Base-by-base conservation (phyloP, 2,888 invertebrate genomes). In the Acholoe squamosa region DNA sequence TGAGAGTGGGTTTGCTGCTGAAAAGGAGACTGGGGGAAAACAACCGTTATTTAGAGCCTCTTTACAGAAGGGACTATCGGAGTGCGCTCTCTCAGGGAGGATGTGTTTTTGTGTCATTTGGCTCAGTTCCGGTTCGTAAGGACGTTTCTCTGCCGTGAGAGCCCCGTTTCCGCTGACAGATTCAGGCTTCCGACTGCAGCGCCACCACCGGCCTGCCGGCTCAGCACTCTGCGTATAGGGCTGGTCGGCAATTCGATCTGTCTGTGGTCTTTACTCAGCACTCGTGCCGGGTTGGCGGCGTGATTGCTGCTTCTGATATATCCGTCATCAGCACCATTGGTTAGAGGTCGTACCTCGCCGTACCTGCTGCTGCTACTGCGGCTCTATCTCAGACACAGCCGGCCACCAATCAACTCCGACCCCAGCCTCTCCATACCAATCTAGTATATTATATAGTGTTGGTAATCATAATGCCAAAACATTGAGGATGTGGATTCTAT, bases 251-350 rank as follows among this genome's bases (percentile, higher is more conserved):
- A 71, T 28, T 7, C 14, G 71, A 71, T 25, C 71, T 28, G 71
- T 71, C 14, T 71, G 61, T 1, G 28, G 71, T 71, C 71, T 71
- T 71, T 71, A 71, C 71, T 71, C 22, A n/a, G 61, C 61, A 61
- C 61, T n/a, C 61, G 3, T 25, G 7, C 1, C 3, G 28, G 71
- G 14, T 61, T 19, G 71, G 71, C 28, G 71, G 14, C 19, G 71
- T 71, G 71, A 71, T 71, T 14, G 71, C 25, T 25, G 28, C 19
- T 7, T 14, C 71, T 71, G 25, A 71, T 71, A 71, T 71, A 71
- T 25, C 71, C 28, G 28, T 71, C 71, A 71, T n/a, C 71, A 25
- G 31, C n/a, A 22, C 71, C 71, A 71, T 71, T 25, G 28, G 71
- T n/a, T 14, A 14, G 25, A 22, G 71, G 71, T 71, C 71, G 71